phyloP scores from a whole-genome alignment of 2,113 vertebrate genomes.

The Poicephalus meyeri region DNA sequence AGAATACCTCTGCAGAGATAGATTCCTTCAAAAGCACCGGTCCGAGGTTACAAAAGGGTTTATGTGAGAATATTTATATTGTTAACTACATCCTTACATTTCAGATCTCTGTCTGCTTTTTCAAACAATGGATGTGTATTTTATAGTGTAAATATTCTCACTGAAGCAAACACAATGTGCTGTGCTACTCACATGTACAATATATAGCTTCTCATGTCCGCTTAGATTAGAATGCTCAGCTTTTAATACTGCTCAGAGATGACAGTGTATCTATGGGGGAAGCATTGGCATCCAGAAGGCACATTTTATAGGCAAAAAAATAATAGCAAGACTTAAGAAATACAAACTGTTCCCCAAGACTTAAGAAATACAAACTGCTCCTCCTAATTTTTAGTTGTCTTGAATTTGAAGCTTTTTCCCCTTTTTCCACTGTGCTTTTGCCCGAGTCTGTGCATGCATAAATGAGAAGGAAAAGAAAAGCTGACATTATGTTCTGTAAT shows the following conservation, averaged over 20 bases:
- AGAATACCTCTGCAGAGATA: neutral
- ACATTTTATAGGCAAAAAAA: constrained; percentile 72
- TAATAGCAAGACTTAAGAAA: constrained; percentile 46
- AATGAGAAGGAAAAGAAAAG: neutral
- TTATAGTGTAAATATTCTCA: constrained; percentile 50
- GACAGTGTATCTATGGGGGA: constrained; percentile 90
- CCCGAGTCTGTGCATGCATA: neutral
- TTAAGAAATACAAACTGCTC: neutral
- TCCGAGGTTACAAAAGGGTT: constrained; percentile 27
- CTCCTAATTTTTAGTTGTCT: neutral
- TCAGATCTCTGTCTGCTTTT: constrained; percentile 28
- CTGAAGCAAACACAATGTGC: constrained; percentile 59
- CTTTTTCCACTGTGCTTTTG: neutral
- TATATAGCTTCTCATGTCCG: constrained; percentile 81
- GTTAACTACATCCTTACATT: constrained; percentile 38
- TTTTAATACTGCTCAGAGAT: constrained; percentile 82
- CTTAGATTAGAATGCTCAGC: constrained; percentile 83
- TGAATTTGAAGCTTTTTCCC: constrained; percentile 4
- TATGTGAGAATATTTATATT: constrained; percentile 9
- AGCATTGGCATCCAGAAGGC: constrained; percentile 86
- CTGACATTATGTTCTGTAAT: neutral
- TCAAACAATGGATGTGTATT: constrained; percentile 55
- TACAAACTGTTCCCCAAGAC: neutral
- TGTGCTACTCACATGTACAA: constrained; percentile 44
- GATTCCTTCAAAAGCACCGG: neutral